Conservation (phyloP, 2,113 vertebrate genomes). For the Stegastes partitus region DNA sequence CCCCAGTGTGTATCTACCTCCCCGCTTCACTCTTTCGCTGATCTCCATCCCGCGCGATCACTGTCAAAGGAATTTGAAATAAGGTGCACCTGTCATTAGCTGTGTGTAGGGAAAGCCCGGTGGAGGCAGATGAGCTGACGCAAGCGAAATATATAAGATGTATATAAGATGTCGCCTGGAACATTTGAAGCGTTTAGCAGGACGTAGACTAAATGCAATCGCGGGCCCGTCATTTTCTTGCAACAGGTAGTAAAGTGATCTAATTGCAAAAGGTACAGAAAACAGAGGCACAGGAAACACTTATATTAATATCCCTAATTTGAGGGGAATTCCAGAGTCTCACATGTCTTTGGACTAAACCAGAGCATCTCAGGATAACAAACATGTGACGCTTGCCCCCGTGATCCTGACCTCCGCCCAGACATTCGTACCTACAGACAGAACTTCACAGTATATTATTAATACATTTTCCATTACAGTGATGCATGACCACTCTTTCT, state of each 20-base stretch:
- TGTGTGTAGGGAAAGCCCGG: not conserved
- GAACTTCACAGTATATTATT: too few relatives aligned
- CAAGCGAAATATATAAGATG: not conserved
- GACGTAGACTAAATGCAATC: not conserved
- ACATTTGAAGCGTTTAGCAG: not conserved
- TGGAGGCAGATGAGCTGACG: not conserved
- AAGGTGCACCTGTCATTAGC: slow-evolving; percentile 50
- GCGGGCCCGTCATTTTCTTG: not conserved
- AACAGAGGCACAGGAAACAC: not conserved
- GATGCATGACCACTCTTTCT: slow-evolving; percentile 4
- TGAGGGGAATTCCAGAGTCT: not conserved
- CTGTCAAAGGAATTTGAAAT: slow-evolving; percentile 45
- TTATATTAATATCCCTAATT: not conserved
- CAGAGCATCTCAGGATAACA: not conserved
- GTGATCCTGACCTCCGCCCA: not conserved
- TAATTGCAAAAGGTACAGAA: not conserved
- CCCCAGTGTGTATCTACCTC: slow-evolving; percentile 56
- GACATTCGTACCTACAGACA: too few relatives aligned
- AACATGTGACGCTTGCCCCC: not conserved
- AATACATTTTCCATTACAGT: not conserved
- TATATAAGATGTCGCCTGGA: not conserved
- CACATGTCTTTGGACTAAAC: too few relatives aligned
- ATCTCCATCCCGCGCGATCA: slow-evolving; percentile 37
- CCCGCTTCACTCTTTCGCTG: slow-evolving; percentile 46
- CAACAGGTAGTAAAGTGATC: slow-evolving; percentile 6